phyloP scores from a whole-genome alignment of 2,888 invertebrate species.

The Trichogramma evanescens region DNA sequence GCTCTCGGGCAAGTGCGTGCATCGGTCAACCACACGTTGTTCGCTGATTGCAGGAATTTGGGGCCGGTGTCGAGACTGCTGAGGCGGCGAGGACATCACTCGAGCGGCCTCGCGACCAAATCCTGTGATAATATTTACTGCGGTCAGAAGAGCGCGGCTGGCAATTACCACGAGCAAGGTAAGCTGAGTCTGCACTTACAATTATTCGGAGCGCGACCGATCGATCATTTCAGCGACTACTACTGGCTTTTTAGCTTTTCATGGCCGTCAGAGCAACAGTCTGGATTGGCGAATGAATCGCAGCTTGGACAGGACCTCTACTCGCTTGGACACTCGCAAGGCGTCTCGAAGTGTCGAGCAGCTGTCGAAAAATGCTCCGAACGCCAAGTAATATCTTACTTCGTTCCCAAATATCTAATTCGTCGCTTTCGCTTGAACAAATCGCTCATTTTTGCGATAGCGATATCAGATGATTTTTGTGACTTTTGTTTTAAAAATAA shows the following conservation, averaged over 20 bases:
- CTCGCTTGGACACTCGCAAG: conserved; percentile 34
- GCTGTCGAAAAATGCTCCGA: conserved; percentile 38
- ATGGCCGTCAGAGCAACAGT: conserved; percentile 41
- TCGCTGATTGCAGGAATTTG: conserved; percentile 32
- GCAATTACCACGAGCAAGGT: conserved; percentile 32
- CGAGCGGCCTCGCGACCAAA: conserved; percentile 43
- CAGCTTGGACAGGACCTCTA: conserved; percentile 30
- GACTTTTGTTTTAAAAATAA: no score
- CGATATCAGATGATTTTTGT: neutral
- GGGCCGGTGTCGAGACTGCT: conserved; percentile 45
- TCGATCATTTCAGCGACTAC: neutral
- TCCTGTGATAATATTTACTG: conserved; percentile 47
- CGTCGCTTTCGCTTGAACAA: neutral
- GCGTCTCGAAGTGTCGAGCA: conserved; percentile 42
- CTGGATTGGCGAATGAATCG: conserved; percentile 41
- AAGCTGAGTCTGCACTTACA: conserved; percentile 3
- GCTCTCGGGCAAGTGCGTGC: no score
- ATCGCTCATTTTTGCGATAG: neutral
- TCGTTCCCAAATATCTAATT: neutral
- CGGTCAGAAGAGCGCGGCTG: conserved; percentile 35
- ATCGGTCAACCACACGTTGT: no score
- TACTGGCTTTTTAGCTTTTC: neutral
- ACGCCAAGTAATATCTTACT: conserved; percentile 26
- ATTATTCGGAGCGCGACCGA: neutral
- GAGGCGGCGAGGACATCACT: conserved; percentile 39